phyloP scores from a whole-genome alignment of 2,888 invertebrate species.

The Cloeon dipterum region DNA sequence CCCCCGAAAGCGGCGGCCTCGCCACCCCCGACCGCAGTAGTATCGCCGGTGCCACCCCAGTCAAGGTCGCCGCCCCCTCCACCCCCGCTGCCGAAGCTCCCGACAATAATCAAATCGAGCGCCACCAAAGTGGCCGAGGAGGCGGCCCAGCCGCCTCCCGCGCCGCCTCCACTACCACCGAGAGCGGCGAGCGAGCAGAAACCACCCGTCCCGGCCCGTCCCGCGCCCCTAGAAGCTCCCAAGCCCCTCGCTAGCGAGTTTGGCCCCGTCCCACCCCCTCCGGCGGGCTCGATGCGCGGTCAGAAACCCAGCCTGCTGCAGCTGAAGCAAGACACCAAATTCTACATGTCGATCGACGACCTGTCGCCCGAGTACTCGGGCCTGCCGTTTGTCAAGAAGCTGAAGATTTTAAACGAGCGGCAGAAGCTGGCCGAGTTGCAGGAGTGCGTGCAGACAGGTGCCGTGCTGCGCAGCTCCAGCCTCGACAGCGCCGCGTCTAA shows the following conservation, averaged over 20 bases:
- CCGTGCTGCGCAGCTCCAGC: slow-evolving; percentile 55
- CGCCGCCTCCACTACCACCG: neutral
- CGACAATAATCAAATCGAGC: neutral
- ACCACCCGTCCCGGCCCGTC: neutral
- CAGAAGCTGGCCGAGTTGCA: slow-evolving; percentile 68
- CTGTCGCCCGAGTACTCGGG: slow-evolving; percentile 70
- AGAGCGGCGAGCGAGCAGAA: neutral
- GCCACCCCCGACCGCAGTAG: neutral
- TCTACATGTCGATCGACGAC: slow-evolving; percentile 62
- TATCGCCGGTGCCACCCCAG: neutral
- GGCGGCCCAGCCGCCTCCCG: neutral
- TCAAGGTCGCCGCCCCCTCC: neutral
- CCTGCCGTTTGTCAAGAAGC: slow-evolving; percentile 65
- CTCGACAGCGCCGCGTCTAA: slow-evolving; percentile 32
- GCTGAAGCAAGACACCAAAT: slow-evolving; percentile 7
- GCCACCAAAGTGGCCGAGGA: too few relatives aligned
- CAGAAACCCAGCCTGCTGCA: slow-evolving; percentile 7
- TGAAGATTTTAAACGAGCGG: slow-evolving; percentile 70
- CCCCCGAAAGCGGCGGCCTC: neutral
- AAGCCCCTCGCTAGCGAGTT: slow-evolving; percentile 3
- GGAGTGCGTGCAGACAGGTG: slow-evolving; percentile 26
- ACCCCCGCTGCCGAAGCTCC: neutral
- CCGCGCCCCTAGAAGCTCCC: neutral
- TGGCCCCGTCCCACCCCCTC: slow-evolving; percentile 6
- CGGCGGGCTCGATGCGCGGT: neutral